These are phyloP conservation scores for Belgica antarctica DNA, from an alignment of 2,888 invertebrate genomes.

Conservation along the genomic window DNA sequence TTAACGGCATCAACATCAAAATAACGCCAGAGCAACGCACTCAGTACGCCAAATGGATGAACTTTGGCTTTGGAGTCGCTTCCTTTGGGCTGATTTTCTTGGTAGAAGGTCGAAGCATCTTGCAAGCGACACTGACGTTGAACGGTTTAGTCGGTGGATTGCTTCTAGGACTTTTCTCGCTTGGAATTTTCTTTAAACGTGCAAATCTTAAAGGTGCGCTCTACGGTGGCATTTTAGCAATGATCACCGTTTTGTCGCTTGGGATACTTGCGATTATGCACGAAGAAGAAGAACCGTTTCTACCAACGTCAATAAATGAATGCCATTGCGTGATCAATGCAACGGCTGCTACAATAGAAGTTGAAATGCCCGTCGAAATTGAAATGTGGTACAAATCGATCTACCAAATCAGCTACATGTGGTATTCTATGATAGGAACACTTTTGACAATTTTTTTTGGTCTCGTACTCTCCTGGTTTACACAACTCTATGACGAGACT, in stretches of 20 bases:
- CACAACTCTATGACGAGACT: slow-evolving; percentile 48
- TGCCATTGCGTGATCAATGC: slow-evolving; percentile 51
- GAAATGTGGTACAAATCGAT: slow-evolving; percentile 53
- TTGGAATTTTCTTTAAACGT: slow-evolving; percentile 87
- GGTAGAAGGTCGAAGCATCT: slow-evolving; percentile 82
- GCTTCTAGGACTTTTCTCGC: slow-evolving; percentile 78
- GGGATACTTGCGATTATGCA: slow-evolving; percentile 53
- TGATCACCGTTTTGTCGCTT: slow-evolving; percentile 53
- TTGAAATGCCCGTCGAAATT: slow-evolving; percentile 46
- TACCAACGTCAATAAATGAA: slow-evolving; percentile 49
- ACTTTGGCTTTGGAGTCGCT: slow-evolving; percentile 68
- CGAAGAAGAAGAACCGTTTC: slow-evolving; percentile 48
- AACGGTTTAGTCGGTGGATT: slow-evolving; percentile 89
- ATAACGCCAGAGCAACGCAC: slow-evolving; percentile 76
- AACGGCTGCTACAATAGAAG: slow-evolving; percentile 44
- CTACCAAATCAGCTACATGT: slow-evolving; percentile 81
- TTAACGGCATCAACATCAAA: slow-evolving; percentile 67
- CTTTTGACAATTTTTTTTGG: slow-evolving; percentile 71
- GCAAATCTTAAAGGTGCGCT: slow-evolving; percentile 68
- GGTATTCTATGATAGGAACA: slow-evolving; percentile 84
- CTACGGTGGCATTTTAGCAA: slow-evolving; percentile 52
- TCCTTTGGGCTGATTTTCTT: slow-evolving; percentile 81
- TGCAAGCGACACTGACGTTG: slow-evolving; percentile 84
- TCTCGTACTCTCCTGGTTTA: slow-evolving; percentile 66
- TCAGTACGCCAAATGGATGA: slow-evolving; percentile 67